Conservation (phyloP, 2,888 invertebrate genomes). For the Mythimna vitellina region DNA sequence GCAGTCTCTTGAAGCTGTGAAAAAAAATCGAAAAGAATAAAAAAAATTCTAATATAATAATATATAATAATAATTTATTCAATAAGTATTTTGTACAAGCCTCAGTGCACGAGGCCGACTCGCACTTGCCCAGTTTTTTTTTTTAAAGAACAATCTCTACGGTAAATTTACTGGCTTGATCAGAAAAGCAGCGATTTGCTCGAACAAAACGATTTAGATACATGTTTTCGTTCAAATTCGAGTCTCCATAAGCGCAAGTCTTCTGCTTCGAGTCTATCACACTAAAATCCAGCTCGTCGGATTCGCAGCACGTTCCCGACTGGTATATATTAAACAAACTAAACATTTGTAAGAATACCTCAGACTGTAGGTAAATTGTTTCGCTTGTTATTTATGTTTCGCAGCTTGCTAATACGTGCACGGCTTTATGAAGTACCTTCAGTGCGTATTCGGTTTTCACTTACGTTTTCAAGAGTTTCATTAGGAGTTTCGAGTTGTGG, state of each 20-base stretch:
- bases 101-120: too few relatives aligned
- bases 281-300: constrained; percentile 58
- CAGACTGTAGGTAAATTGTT: constrained; percentile 89
- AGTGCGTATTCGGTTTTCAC: constrained; percentile 69
- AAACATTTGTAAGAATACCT: constrained; percentile 89
- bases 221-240: not conserved
- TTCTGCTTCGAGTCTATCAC: constrained; percentile 45
- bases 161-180: too few relatives aligned
- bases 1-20: too few relatives aligned
- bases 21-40: too few relatives aligned
- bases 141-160: too few relatives aligned
- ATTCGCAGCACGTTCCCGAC: constrained; percentile 84
- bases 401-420: constrained; percentile 88
- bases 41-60: too few relatives aligned
- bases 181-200: too few relatives aligned
- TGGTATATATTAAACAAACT: constrained; percentile 88
- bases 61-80: too few relatives aligned
- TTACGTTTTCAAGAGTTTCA: constrained; percentile 70
- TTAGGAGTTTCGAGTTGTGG: constrained; percentile 44
- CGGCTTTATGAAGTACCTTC: constrained; percentile 74
- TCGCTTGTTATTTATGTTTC: constrained; percentile 88
- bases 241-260: not conserved
- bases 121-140: too few relatives aligned
- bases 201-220: too few relatives aligned
- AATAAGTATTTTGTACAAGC: too few relatives aligned